Evolutionary conservation across 2,113 vertebrate genomes (phyloP).

Genomic region (Cynocephalus volans): DNA sequence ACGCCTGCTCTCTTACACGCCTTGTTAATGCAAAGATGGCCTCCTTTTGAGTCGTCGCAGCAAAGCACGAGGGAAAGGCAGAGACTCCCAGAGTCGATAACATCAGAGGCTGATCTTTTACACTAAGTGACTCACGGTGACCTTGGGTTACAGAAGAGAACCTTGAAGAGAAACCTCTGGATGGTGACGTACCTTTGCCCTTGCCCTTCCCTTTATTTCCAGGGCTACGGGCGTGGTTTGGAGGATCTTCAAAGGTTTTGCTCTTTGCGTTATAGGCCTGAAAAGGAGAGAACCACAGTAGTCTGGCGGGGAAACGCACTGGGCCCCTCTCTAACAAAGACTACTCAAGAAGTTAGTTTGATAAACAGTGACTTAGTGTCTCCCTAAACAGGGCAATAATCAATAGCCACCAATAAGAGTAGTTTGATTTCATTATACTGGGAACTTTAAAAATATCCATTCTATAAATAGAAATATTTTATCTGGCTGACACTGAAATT

Average conservation of each 20-base stretch:
- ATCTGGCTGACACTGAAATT: not conserved
- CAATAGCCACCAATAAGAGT: not conserved
- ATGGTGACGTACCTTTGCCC: slow-evolving; percentile 93
- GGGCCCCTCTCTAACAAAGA: not conserved
- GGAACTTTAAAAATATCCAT: not conserved
- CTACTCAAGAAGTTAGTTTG: not conserved
- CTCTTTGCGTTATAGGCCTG: slow-evolving; percentile 97
- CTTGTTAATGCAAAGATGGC: not conserved
- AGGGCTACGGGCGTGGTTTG: slow-evolving; percentile 95
- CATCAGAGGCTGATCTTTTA: not conserved
- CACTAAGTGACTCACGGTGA: not conserved
- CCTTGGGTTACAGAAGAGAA: not conserved
- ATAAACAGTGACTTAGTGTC: not conserved
- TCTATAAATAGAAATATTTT: not conserved
- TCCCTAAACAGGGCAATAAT: not conserved
- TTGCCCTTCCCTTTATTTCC: slow-evolving; percentile 97
- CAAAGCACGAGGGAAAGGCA: not conserved
- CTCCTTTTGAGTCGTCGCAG: rapidly evolving
- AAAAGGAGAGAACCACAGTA: not conserved
- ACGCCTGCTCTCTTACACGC: not conserved
- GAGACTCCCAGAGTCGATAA: not conserved
- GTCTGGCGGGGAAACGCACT: not conserved
- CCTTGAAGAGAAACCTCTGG: not conserved
- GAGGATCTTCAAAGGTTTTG: slow-evolving; percentile 97
- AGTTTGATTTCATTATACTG: not conserved